A percentile compares a stretch with the other conserved stretches of the same genome.
Evolutionary conservation across 2,113 vertebrate genomes (phyloP).

Genomic region (Tylochromis polylepis): DNA sequence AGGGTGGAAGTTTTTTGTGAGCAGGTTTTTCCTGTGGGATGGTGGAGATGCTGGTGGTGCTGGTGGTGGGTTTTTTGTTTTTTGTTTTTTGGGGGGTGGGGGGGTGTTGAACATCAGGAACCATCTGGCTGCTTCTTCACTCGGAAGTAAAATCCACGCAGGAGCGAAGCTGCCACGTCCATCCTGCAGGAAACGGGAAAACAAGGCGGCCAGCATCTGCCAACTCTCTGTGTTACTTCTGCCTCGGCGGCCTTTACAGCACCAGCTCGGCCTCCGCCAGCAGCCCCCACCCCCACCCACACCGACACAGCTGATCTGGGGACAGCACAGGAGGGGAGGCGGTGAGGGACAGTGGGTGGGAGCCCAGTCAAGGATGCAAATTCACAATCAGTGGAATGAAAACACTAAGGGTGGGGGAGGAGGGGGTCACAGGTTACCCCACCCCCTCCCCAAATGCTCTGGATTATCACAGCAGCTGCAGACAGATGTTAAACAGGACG

Average conservation of each 20-base stretch:
- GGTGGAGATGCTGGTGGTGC: neutral
- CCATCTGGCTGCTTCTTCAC: constrained; percentile 59
- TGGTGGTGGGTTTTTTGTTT: neutral
- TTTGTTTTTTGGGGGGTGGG: neutral
- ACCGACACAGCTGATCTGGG: constrained; percentile 11
- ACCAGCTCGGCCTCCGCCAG: constrained; percentile 33
- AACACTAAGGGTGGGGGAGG: neutral
- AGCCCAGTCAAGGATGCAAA: constrained; percentile 57
- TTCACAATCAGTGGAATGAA: constrained; percentile 46
- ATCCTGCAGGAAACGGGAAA: constrained; percentile 51
- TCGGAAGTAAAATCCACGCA: constrained; percentile 54
- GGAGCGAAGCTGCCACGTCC: constrained; percentile 38
- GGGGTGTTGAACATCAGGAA: constrained; percentile 33
- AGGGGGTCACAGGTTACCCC: neutral
- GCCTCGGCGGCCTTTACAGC: constrained; percentile 45
- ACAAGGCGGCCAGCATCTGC: constrained; percentile 58
- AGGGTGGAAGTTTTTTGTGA: neutral
- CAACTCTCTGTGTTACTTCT: constrained; percentile 67
- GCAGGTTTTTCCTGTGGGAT: neutral
- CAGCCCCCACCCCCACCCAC: neutral
- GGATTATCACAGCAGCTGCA: neutral
- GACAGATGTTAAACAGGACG: neutral
- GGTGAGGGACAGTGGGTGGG: neutral
- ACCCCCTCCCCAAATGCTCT: neutral
- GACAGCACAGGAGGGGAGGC: neutral